phyloP scores from a whole-genome alignment of 2,888 invertebrate genomes.

The Meiosimyza platycephala region DNA sequence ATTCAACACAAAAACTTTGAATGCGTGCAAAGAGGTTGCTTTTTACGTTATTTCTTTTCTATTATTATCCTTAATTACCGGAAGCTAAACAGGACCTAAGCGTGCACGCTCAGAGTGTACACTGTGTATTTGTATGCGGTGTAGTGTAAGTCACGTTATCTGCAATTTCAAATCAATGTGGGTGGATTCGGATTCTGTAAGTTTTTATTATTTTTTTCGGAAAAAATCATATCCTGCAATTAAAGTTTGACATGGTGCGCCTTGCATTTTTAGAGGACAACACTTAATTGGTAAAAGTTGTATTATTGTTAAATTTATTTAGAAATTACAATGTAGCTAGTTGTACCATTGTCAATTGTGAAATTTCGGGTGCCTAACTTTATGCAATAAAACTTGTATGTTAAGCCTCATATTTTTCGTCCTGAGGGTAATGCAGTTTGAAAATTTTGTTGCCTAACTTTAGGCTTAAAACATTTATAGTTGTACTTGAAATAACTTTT shows the following conservation, averaged over 20 bases:
- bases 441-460: too few species aligned
- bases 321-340: too few species aligned
- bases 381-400: too few species aligned
- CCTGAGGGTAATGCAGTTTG: too few species aligned
- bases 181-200: not conserved
- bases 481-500: too few species aligned
- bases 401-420: too few species aligned
- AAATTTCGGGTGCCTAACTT: too few species aligned
- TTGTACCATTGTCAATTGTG: too few species aligned
- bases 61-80: not conserved
- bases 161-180: slow-evolving; percentile 17
- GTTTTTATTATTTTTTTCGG: not conserved
- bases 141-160: not conserved
- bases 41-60: slow-evolving; percentile 1
- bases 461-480: too few species aligned
- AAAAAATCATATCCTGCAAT: slow-evolving; percentile 3
- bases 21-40: not conserved
- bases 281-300: too few species aligned
- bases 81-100: not conserved
- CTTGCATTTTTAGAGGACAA: not conserved
- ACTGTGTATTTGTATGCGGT: not conserved
- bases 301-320: too few species aligned
- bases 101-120: too few species aligned
- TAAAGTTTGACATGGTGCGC: not conserved
- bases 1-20: not conserved